Percentiles rank a stretch among this genome's conserved stretches.
phyloP scores from a whole-genome alignment of 2,888 invertebrate genomes.

The Lasiommata megera region DNA sequence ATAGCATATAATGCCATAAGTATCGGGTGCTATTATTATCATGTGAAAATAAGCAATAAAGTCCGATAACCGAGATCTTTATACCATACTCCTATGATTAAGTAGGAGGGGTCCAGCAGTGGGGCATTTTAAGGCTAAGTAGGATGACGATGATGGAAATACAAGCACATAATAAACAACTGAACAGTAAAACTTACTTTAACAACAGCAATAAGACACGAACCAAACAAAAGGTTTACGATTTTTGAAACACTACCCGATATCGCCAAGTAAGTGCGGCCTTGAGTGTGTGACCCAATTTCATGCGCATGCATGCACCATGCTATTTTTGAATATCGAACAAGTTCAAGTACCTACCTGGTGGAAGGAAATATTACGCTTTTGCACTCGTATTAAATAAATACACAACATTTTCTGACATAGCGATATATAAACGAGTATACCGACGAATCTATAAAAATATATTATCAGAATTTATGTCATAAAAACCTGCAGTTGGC shows the following conservation, averaged over 20 bases:
- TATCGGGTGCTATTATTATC: too few species aligned
- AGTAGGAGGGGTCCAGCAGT: too few species aligned
- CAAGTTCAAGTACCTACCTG: conserved; percentile 58
- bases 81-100: too few species aligned
- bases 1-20: too few species aligned
- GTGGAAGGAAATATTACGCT: not conserved
- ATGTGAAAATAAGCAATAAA: too few species aligned
- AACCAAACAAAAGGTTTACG: conserved; percentile 14
- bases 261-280: conserved; percentile 41
- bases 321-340: conserved; percentile 64
- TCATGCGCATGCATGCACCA: conserved; percentile 41
- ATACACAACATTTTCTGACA: too few species aligned
- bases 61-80: too few species aligned
- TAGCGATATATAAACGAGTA: too few species aligned
- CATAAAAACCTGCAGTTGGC: not conserved
- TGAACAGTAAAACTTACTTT: not conserved
- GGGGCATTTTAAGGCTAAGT: too few species aligned
- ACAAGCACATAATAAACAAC: not conserved
- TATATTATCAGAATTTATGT: not conserved
- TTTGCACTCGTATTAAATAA: too few species aligned
- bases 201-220: not conserved
- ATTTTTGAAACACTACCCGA: conserved; percentile 32
- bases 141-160: not conserved
- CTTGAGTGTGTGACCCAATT: conserved; percentile 77
- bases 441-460: not conserved